These are phyloP conservation scores for Oopsacas minuta DNA, from an alignment of 37 sponge, comb jelly and placozoan genomes.

Conservation along the genomic window DNA sequence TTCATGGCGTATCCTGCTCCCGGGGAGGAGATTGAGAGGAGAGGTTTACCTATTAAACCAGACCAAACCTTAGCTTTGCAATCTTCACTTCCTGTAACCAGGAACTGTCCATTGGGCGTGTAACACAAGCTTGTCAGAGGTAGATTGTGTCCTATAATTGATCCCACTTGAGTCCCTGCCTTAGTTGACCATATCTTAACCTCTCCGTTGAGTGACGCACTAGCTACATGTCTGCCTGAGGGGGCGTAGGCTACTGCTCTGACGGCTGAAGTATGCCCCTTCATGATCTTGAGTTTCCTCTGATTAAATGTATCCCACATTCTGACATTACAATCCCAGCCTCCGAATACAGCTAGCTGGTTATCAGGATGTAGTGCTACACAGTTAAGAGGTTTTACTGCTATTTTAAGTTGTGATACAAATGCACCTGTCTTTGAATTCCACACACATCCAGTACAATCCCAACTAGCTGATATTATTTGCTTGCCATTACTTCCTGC, in stretches of 20 bases:
- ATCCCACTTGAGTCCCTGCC: slow-evolving; percentile 56
- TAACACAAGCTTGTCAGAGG: slow-evolving; percentile 56
- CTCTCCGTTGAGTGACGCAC: slow-evolving; percentile 76
- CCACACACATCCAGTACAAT: slow-evolving; percentile 56
- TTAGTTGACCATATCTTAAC: slow-evolving; percentile 68
- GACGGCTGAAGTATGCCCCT: slow-evolving; percentile 70
- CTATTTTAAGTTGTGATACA: background rate
- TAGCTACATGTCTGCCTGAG: slow-evolving; percentile 67
- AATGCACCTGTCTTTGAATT: slow-evolving; percentile 37
- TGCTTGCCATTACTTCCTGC: slow-evolving; percentile 38
- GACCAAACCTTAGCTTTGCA: slow-evolving; percentile 68
- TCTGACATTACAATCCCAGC: slow-evolving; percentile 68
- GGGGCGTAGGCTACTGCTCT: slow-evolving; percentile 67
- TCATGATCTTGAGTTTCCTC: slow-evolving; percentile 60
- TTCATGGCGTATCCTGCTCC: background rate
- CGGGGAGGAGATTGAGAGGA: slow-evolving; percentile 9
- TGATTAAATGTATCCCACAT: slow-evolving; percentile 74
- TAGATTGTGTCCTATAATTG: slow-evolving; percentile 52
- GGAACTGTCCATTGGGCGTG: slow-evolving; percentile 55
- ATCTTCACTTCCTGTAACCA: slow-evolving; percentile 74
- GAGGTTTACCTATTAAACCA: slow-evolving; percentile 43
- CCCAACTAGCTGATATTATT: slow-evolving; percentile 62
- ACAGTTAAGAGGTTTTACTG: slow-evolving; percentile 58
- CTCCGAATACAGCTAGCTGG: slow-evolving; percentile 61
- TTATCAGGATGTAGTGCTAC: slow-evolving; percentile 77